phyloP scores from a whole-genome alignment of 2,113 vertebrate species.

The Bubo bubo region DNA sequence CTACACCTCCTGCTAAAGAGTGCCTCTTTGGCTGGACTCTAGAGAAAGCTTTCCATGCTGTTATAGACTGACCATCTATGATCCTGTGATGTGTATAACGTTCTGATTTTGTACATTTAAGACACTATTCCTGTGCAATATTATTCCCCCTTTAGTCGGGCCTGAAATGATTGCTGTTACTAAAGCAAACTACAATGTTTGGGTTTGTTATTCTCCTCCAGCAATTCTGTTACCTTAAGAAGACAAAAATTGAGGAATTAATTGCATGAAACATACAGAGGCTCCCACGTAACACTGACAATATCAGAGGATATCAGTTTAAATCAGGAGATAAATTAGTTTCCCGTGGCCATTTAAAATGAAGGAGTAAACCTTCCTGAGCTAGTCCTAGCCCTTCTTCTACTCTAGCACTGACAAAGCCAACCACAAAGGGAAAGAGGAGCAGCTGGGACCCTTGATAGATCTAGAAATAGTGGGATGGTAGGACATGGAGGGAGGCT shows the following conservation, averaged over 20 bases:
- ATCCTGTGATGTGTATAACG: background rate
- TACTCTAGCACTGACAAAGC: background rate
- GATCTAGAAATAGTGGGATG: background rate
- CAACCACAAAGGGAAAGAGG: background rate
- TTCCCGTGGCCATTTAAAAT: background rate
- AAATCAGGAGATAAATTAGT: background rate
- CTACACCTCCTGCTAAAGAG: slow-evolving; percentile 17
- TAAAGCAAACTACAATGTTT: background rate
- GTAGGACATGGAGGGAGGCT: background rate
- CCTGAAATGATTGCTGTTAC: background rate
- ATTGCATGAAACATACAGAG: background rate
- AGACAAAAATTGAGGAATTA: background rate
- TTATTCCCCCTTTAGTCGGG: background rate
- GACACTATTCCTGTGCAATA: background rate
- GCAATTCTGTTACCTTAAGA: background rate
- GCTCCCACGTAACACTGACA: background rate
- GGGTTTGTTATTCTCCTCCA: background rate
- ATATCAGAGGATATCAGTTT: background rate
- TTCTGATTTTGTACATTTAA: background rate
- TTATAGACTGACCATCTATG: background rate
- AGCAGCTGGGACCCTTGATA: background rate
- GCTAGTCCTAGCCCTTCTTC: background rate
- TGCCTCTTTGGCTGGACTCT: background rate
- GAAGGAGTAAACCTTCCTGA: background rate
- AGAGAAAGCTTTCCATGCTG: background rate